These are phyloP conservation scores for Amyelois transitella DNA, from an alignment of 1,140 invertebrate genomes.

Conservation along the genomic window DNA sequence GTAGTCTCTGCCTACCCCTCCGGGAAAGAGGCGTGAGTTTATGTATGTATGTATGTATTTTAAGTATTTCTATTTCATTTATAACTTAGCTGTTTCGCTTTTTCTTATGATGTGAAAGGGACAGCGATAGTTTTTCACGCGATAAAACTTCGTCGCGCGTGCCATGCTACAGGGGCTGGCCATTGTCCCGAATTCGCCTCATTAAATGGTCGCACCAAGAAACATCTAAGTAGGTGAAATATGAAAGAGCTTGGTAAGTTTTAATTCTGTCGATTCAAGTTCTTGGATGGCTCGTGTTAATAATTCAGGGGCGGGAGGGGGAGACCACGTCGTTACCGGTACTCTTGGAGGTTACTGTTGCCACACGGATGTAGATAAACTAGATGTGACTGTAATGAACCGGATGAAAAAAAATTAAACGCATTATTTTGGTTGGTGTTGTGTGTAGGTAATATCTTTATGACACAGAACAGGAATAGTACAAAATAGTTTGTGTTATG, in stretches of 20 bases:
- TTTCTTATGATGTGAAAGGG: no score
- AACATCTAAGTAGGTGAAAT: conserved; percentile 60
- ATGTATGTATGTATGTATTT: no score
- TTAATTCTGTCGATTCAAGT: conserved; percentile 68
- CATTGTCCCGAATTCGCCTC: conserved; percentile 12
- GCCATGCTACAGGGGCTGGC: not conserved
- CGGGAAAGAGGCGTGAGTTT: no score
- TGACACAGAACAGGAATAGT: no score
- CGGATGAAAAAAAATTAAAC: no score
- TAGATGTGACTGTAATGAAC: not conserved
- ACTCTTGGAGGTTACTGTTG: conserved; percentile 27
- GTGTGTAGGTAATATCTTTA: no score
- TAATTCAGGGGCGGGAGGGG: conserved; percentile 48
- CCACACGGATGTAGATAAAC: conserved; percentile 5
- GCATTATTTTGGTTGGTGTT: not conserved
- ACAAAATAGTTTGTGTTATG: no score
- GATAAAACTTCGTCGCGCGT: no score
- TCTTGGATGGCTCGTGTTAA: conserved; percentile 61
- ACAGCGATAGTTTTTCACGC: no score
- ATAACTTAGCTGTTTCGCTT: no score
- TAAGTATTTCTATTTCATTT: no score
- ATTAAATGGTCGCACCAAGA: conserved; percentile 31
- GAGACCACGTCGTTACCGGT: conserved; percentile 47
- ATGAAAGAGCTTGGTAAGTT: conserved; percentile 62
- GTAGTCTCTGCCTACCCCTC: no score